phyloP scores from a whole-genome alignment of 2,888 invertebrate species.

The Ormyrus thymus region DNA sequence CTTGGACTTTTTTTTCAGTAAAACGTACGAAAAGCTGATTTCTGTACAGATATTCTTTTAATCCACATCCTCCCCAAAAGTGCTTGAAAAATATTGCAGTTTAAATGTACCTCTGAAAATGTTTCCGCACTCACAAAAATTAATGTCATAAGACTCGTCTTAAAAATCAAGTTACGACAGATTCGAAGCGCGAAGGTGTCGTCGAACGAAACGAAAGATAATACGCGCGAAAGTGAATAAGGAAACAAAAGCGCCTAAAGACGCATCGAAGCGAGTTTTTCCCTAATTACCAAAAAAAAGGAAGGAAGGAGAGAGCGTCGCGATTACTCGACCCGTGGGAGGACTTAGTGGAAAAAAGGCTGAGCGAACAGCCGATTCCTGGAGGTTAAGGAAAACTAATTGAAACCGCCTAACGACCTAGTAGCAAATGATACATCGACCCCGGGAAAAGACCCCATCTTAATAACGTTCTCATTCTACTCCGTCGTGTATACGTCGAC shows the following conservation, averaged over 20 bases:
- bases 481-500: constrained; percentile 29
- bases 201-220: too few species aligned
- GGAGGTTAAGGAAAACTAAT: constrained; percentile 71
- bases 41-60: too few species aligned
- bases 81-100: too few species aligned
- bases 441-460: constrained; percentile 67
- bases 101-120: too few species aligned
- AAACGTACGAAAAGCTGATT: too few species aligned
- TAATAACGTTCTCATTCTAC: constrained; percentile 68
- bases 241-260: not conserved
- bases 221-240: too few species aligned
- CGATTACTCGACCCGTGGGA: constrained; percentile 54
- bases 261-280: constrained; percentile 43
- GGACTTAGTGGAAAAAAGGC: not conserved
- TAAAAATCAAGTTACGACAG: too few species aligned
- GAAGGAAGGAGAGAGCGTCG: constrained; percentile 61
- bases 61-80: too few species aligned
- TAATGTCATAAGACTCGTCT: too few species aligned
- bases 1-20: too few species aligned
- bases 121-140: too few species aligned
- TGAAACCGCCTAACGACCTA: constrained; percentile 74
- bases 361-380: constrained; percentile 41
- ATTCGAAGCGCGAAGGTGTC: too few species aligned
- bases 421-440: constrained; percentile 74
- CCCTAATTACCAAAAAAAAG: constrained; percentile 72